These are phyloP conservation scores for Drosophila serrata DNA, from an alignment of 1,140 invertebrate genomes.

Conservation along the genomic window DNA sequence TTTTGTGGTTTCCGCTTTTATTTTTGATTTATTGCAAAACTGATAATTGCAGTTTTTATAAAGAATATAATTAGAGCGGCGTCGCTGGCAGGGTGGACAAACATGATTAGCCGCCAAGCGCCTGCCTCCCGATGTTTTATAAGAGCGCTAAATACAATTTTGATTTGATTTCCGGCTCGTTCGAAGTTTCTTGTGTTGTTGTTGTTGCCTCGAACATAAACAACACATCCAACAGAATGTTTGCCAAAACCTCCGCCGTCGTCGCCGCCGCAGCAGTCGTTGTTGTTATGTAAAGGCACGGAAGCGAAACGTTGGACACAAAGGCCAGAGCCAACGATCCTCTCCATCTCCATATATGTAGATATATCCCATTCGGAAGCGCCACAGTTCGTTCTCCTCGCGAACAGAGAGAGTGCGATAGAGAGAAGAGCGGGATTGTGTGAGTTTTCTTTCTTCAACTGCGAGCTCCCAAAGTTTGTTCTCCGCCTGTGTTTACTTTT, in stretches of 20 bases:
- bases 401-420: conserved; percentile 12
- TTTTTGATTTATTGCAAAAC: conserved; percentile 42
- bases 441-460: conserved; percentile 33
- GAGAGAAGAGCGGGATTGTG: conserved; percentile 32
- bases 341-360: conserved; percentile 2
- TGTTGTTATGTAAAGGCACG: conserved; percentile 57
- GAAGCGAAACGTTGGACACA: conserved; percentile 43
- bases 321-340: conserved; percentile 42
- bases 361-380: conserved; percentile 29
- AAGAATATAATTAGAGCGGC: conserved; percentile 42
- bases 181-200: conserved; percentile 1
- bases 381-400: conserved; percentile 5
- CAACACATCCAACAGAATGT: conserved; percentile 9
- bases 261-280: conserved; percentile 1
- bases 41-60: conserved; percentile 34
- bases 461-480: conserved; percentile 17
- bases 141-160: conserved; percentile 26
- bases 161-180: conserved; percentile 22
- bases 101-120: conserved; percentile 43
- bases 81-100: conserved; percentile 31
- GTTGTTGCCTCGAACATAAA: conserved; percentile 14
- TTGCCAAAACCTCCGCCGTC: conserved; percentile 22
- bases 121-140: conserved; percentile 38
- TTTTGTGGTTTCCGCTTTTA: conserved; percentile 17
- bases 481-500: conserved; percentile 19